Conservation (phyloP, 2,888 invertebrate species). For the Anthoptus insignis region DNA sequence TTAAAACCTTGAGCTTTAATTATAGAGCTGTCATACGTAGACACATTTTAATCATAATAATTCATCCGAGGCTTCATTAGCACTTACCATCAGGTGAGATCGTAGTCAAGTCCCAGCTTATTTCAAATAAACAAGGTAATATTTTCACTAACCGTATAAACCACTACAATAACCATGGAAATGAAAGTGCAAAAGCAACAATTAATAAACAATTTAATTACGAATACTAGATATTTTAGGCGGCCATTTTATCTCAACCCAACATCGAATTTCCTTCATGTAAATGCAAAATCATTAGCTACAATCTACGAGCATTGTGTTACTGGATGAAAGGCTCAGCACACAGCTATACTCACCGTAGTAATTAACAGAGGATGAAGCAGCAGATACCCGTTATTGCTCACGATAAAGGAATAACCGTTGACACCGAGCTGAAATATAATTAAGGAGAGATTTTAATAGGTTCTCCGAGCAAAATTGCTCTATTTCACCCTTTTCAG, state of each 20-base stretch:
- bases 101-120: too few species aligned
- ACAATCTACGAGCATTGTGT: neutral
- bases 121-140: too few species aligned
- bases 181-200: too few species aligned
- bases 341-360: conserved; percentile 87
- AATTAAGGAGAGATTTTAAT: conserved; percentile 6
- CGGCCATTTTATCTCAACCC: neutral
- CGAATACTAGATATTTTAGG: too few species aligned
- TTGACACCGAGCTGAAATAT: conserved; percentile 95
- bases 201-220: too few species aligned
- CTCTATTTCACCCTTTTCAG: neutral
- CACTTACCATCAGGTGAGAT: too few species aligned
- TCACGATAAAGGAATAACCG: conserved; percentile 98
- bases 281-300: neutral
- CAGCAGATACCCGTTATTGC: conserved; percentile 98
- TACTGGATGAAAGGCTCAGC: neutral
- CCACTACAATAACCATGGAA: too few species aligned
- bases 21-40: too few species aligned
- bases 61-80: too few species aligned
- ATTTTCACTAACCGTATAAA: too few species aligned
- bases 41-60: too few species aligned
- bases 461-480: neutral
- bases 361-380: conserved; percentile 98
- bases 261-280: neutral
- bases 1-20: too few species aligned